Evolutionary conservation across 2,113 vertebrate genomes (phyloP), one percentile per base, ranked within the genome.

Genomic region (Saccopteryx leptura): DNA sequence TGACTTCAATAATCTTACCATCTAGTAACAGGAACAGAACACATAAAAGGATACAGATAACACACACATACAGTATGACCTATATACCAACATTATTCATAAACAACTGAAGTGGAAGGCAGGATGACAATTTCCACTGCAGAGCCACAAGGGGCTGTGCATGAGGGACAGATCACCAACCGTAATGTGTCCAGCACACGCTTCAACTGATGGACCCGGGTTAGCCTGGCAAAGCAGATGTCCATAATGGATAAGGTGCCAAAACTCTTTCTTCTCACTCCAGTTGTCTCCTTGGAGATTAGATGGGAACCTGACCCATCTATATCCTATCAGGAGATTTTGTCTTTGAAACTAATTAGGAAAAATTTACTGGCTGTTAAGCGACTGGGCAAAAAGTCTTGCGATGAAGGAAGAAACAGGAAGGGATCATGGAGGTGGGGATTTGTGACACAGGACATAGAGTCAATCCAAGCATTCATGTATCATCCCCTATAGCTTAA

Each of bases 311-410:
- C 28, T 85, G 61, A 92, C 78, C 84, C 54, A 82, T 10, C 76
- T 71, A 78, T 21, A 91, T 75, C 28, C 81, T 90, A 94, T 84
- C 58, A 66, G 48, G 69, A 91, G 31, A 66, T 33, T 88, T 31
- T 60, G 83, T 80, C 93, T 83, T 87, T 80, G 80, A 83, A 95
- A 94, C 76, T 90, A 50, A 88, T 71, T 75, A 78, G 65, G 92
- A 96, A 93, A 84, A 90, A 97, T 74, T 91, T 92, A 84, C 76
- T 85, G 76, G 61, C 83, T 78, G 78, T 65, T 56, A 87, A 60
- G 23, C 39, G 68, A 80, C 1, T 14, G 28, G 66, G 76, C 24
- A 74, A 72, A 92, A 75, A 85, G 18, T 89, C 48, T 46, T 56
- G 13, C 50, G 28, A 69, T 81, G 69, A 85, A 92, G 60, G 72